Percentiles rank a stretch among this genome's conserved stretches.
Conservation (phyloP, 2,888 invertebrate genomes). For the Mallateleia sp. region DNA sequence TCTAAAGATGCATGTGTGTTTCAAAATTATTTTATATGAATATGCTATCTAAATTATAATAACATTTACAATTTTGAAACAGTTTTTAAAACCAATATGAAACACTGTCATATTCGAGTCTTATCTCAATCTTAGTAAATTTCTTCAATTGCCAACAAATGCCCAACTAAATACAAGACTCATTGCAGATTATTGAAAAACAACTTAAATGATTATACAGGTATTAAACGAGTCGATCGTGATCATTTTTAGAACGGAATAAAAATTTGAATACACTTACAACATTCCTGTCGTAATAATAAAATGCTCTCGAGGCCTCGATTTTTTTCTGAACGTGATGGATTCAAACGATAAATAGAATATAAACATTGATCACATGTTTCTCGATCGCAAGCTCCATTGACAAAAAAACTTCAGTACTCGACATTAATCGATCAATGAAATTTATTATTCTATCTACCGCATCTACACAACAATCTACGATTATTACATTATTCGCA, state of each 20-base stretch:
- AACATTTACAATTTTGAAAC: too few relatives aligned
- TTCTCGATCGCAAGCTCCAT: conserved; percentile 26
- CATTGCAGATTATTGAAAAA: neutral
- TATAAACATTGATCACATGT: conserved; percentile 42
- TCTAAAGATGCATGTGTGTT: too few relatives aligned
- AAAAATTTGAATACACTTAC: conserved; percentile 45
- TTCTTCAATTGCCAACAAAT: too few relatives aligned
- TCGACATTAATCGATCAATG: conserved; percentile 43
- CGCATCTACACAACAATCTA: conserved; percentile 30
- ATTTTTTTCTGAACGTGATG: conserved; percentile 36
- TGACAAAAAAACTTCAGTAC: conserved; percentile 31
- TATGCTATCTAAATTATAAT: too few relatives aligned
- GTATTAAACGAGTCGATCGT: conserved; percentile 25
- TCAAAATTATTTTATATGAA: too few relatives aligned
- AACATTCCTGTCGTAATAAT: conserved; percentile 39
- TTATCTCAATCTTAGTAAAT: too few relatives aligned
- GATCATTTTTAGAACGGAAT: conserved; percentile 34
- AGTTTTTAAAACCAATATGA: too few relatives aligned
- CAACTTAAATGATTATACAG: neutral
- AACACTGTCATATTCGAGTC: too few relatives aligned
- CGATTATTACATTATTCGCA: conserved; percentile 44
- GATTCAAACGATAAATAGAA: conserved; percentile 45
- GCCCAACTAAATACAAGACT: too few relatives aligned
- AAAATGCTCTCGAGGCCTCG: conserved; percentile 52
- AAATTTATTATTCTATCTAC: conserved; percentile 51